Conservation (phyloP, 1,140 invertebrate genomes). For the Stratiolaelaps scimitus region DNA sequence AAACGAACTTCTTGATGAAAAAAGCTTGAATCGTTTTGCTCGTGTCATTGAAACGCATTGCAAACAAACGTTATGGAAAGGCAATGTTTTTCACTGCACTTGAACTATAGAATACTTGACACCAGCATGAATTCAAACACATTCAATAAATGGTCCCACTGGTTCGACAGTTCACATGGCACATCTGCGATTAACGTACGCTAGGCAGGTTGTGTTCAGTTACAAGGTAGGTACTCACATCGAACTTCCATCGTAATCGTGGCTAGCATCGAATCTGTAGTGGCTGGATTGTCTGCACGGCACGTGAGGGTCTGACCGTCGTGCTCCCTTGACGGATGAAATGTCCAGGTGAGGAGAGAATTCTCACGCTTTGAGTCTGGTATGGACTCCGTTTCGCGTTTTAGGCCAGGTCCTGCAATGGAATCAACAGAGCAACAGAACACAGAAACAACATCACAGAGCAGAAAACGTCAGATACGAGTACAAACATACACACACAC, state of each 20-base stretch:
- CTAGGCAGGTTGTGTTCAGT: too few species aligned
- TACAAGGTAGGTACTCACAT: conserved; percentile 37
- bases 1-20: too few species aligned
- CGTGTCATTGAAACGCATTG: too few species aligned
- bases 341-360: conserved; percentile 63
- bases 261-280: conserved; percentile 37
- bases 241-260: conserved; percentile 41
- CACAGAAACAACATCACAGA: neutral
- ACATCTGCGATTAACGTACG: too few species aligned
- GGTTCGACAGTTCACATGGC: too few species aligned
- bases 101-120: too few species aligned
- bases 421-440: neutral
- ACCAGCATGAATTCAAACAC: too few species aligned
- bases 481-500: neutral
- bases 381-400: conserved; percentile 2
- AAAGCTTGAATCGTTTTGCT: too few species aligned
- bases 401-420: conserved; percentile 12
- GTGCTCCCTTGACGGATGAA: conserved; percentile 60
- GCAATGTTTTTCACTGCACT: too few species aligned
- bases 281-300: conserved; percentile 43
- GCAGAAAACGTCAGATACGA: neutral
- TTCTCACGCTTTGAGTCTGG: conserved; percentile 61
- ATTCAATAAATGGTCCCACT: too few species aligned
- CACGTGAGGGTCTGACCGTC: conserved; percentile 82
- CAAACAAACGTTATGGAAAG: too few species aligned